These are phyloP conservation scores for Bambusicola thoracicus DNA, from an alignment of 2,113 vertebrate genomes.

Conservation along the genomic window DNA sequence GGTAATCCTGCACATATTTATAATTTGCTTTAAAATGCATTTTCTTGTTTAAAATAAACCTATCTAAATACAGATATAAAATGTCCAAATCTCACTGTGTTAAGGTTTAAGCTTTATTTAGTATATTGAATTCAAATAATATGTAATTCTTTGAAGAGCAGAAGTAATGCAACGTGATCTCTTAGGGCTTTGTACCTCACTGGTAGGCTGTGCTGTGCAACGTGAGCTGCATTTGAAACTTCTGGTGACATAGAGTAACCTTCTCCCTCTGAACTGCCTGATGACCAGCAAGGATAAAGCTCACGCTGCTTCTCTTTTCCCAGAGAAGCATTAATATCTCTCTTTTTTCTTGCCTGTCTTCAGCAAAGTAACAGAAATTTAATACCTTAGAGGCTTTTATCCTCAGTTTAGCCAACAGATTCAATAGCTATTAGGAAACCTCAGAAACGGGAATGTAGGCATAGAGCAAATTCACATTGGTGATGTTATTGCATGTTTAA, in stretches of 20 bases:
- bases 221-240: not conserved
- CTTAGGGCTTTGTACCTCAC: not conserved
- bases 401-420: slow-evolving; percentile 30
- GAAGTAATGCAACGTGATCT: not conserved
- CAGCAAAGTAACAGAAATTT: not conserved
- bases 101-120: not conserved
- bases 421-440: slow-evolving; percentile 20
- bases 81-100: not conserved
- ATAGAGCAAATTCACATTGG: not conserved
- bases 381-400: slow-evolving; percentile 51
- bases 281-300: not conserved
- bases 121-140: not conserved
- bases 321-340: not conserved
- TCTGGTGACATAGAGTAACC: not conserved
- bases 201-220: not conserved
- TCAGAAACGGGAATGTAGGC: slow-evolving; percentile 24
- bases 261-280: not conserved
- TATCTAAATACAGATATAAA: not conserved
- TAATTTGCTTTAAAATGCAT: not conserved
- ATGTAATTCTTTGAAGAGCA: not conserved
- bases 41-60: not conserved
- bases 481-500: slow-evolving; percentile 10
- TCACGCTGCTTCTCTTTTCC: not conserved
- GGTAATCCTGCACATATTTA: not conserved
- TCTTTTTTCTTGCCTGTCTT: not conserved